Conservation (phyloP, 2,888 invertebrate genomes). For the Caenorhabditis sp. region DNA sequence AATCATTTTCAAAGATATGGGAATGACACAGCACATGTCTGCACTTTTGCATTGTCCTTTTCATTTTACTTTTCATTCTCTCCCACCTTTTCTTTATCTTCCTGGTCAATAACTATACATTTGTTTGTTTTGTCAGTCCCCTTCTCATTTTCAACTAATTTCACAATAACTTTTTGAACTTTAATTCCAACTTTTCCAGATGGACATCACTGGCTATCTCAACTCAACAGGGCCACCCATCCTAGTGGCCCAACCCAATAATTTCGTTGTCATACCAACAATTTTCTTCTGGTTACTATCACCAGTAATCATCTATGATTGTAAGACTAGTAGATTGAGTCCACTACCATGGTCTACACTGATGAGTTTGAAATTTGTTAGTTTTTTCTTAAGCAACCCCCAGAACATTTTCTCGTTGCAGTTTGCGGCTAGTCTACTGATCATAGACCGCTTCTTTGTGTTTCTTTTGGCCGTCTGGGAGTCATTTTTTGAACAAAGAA, state of each 20-base stretch:
- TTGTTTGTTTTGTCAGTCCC: too few species aligned
- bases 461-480: slow-evolving; percentile 74
- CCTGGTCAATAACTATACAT: too few species aligned
- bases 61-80: too few species aligned
- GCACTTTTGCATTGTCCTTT: too few species aligned
- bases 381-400: slow-evolving; percentile 1
- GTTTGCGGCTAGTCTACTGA: slow-evolving; percentile 61
- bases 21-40: too few species aligned
- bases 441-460: slow-evolving; percentile 61
- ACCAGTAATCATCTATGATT: slow-evolving; percentile 76
- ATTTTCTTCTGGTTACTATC: slow-evolving; percentile 76
- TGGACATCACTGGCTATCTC: slow-evolving; percentile 35
- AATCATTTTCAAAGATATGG: too few species aligned
- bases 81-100: too few species aligned
- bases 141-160: too few species aligned
- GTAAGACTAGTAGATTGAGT: slow-evolving; percentile 57
- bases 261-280: slow-evolving; percentile 70
- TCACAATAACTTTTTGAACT: too few species aligned
- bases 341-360: slow-evolving; percentile 75
- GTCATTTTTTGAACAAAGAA: slow-evolving; percentile 60
- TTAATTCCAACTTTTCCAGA: too few species aligned
- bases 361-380: slow-evolving; percentile 77
- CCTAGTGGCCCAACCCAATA: slow-evolving; percentile 45
- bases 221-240: slow-evolving; percentile 57
- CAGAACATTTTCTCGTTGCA: too few species aligned